Conservation (phyloP, 2,113 vertebrate species). For the Nerophis ophidion region DNA sequence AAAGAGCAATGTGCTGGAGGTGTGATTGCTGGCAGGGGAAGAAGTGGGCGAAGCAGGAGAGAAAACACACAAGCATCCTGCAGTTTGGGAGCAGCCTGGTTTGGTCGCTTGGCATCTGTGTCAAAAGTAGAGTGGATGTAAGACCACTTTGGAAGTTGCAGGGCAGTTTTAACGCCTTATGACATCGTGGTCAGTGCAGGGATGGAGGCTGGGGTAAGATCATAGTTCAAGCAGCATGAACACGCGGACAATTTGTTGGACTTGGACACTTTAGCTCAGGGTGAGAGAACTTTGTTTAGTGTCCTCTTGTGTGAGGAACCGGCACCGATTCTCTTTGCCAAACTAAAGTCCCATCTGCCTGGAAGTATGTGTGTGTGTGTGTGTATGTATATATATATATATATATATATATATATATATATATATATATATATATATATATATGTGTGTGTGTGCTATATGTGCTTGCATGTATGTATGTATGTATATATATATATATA, state of each 20-base stretch:
- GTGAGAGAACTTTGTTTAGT: slow-evolving; percentile 55
- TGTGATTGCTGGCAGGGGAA: slow-evolving; percentile 43
- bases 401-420: too few relatives aligned
- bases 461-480: too few relatives aligned
- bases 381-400: too few relatives aligned
- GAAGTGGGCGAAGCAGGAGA: slow-evolving; percentile 34
- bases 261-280: slow-evolving; percentile 46
- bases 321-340: slow-evolving; percentile 39
- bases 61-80: slow-evolving; percentile 24
- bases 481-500: too few relatives aligned
- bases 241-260: slow-evolving; percentile 46
- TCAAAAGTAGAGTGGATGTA: slow-evolving; percentile 11
- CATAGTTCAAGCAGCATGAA: slow-evolving; percentile 6
- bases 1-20: slow-evolving; percentile 43
- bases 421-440: too few relatives aligned
- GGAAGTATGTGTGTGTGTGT: too few relatives aligned
- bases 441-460: too few relatives aligned
- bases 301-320: slow-evolving; percentile 49
- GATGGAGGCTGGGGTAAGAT: not conserved
- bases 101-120: slow-evolving; percentile 35
- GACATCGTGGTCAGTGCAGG: not conserved
- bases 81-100: slow-evolving; percentile 18
- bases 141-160: slow-evolving; percentile 6
- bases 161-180: not conserved
- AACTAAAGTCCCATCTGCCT: slow-evolving; percentile 53